Base-by-base conservation (phyloP, 2,797 vertebrate species). In the Acipenser transmontanus region DNA sequence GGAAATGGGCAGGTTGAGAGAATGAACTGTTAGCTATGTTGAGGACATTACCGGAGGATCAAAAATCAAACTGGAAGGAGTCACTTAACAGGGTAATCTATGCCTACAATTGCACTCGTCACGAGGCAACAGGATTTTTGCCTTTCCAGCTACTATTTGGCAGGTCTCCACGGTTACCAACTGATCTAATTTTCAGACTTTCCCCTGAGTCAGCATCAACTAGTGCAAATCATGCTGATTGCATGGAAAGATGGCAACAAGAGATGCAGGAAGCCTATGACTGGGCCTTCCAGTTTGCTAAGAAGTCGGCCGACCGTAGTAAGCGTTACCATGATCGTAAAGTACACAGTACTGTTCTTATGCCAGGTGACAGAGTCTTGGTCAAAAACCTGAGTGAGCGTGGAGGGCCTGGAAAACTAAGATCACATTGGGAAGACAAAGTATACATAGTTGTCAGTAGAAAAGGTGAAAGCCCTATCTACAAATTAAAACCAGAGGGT, bases 21-120 rank as follows among this genome's bases (percentile, higher is more conserved):
- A 14, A 49, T 67, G 14, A 67, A 67, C 47, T 64, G 59, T 20
- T 64, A 54, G 20, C 8, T 7, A 64, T 34, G 47, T 2, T 50
- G 11, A 7, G 13, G 49, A 61, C 66, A 20, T 17, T 67, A 12
- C 49, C 9, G 8, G 48, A 64, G 17, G 49, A 65, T 8, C 6
- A 63, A 61, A 47, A 67, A 61, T 11, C 17, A 7, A 13, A 50
- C 11, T 67, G 59, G 17, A 67, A 63, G 10, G 20, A 64, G 7
- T 61, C 17, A 11, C 59, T 67, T 13, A 8, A 47, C 13, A 47
- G 63, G 14, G 66, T 63, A 7, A 17, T 63, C 34, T 20, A 64
- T 67, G 20, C 59, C n/a, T 64, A 49, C 13, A 64, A 13, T 47
- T 67, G 66, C 10, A 67, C 14, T 17, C 14, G 14, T 17, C 14